Evolutionary conservation across 2,113 vertebrate species (phyloP), one percentile per base, ranked within the genome.

Genomic region (Lamprotornis superbus): DNA sequence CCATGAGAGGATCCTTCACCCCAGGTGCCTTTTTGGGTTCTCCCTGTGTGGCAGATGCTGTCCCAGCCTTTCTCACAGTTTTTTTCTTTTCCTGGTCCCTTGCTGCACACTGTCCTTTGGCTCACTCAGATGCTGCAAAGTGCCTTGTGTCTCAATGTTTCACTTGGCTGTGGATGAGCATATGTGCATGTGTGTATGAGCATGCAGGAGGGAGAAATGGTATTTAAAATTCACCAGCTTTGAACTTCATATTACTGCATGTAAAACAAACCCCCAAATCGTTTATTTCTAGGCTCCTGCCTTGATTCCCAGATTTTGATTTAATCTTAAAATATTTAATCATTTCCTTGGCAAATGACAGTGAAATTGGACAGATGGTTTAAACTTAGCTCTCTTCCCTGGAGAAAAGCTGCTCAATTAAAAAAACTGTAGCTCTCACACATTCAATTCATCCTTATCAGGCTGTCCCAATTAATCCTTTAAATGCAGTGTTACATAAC

Each of bases 341-440:
- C 37, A 90, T 97, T 96, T 96, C 79, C 80, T 95, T 93, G 73
- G 90, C 91, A 95, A 95, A 95, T 95, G 90, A 96, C 75, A 94
- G 84, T 90, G 95, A 93, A 94, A 89, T 94, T 96, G 95, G 94
- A 92, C 97, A 97, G 97, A 97, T 97, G 94, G 95, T 93, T 95
- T 96, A 96, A 96, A 96, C 85, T 96, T 95, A 95, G 90, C 81
- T 94, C 59, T 80, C 69, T 90, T 95, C 96, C 68, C 91, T n/a
- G 61, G 94, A 91, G 97, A 95, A 96, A 96, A 96, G 77, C 92
- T 85, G 82, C 87, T 96, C 97, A 96, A 94, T 97, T 97, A 96
- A 96, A 94, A 96, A 52, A 94, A 92, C 76, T 73, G 83, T 93
- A 95, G 82, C 57, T 95, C 86, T 95, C 90, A 91, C 93, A 93